Conservation (phyloP, 2,888 invertebrate species). For the Ormyrus thymus region DNA sequence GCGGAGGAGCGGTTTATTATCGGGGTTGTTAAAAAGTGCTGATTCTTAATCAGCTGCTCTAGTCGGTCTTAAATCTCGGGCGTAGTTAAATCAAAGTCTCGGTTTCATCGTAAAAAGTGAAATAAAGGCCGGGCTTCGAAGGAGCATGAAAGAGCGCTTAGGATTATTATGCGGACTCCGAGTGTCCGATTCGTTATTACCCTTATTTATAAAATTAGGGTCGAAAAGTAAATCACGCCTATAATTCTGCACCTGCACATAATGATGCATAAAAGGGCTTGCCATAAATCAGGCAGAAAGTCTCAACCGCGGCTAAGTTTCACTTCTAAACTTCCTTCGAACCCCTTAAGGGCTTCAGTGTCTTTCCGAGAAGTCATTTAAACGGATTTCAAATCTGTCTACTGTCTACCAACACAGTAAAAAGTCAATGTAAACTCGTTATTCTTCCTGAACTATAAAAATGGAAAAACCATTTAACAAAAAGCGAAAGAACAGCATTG, state of each 20-base stretch:
- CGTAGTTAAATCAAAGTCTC: too few relatives aligned
- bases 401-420: too few relatives aligned
- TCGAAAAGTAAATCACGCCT: slow-evolving; percentile 43
- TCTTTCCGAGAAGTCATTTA: slow-evolving; percentile 24
- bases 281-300: slow-evolving; percentile 42
- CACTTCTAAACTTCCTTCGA: slow-evolving; percentile 32
- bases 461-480: too few relatives aligned
- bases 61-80: too few relatives aligned
- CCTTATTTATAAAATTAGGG: slow-evolving; percentile 44
- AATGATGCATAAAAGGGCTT: slow-evolving; percentile 42
- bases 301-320: slow-evolving; percentile 25
- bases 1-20: too few relatives aligned
- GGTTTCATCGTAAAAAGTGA: too few relatives aligned
- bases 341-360: slow-evolving; percentile 20
- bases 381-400: background rate
- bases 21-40: too few relatives aligned
- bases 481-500: background rate
- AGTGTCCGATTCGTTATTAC: slow-evolving; percentile 17
- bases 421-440: too few relatives aligned
- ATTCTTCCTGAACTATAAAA: too few relatives aligned
- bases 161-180: background rate
- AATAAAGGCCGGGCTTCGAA: too few relatives aligned
- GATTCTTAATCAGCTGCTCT: too few relatives aligned
- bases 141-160: background rate
- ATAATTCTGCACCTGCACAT: slow-evolving; percentile 48